Base-by-base conservation (phyloP, 1,140 invertebrate species). In the Drosophila varians region DNA sequence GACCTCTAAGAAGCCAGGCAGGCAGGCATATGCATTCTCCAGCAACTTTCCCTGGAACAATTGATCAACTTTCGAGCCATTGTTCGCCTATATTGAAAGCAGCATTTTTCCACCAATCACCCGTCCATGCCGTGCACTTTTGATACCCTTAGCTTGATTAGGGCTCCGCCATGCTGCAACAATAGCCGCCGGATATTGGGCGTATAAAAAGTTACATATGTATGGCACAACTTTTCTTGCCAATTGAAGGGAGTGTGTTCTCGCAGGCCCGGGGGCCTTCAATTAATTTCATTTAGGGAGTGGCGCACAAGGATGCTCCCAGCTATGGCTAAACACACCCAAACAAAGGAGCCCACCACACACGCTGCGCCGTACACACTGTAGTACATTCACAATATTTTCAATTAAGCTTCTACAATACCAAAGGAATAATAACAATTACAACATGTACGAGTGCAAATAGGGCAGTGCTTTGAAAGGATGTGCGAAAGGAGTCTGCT, bases 371-470 rank as follows among this genome's bases (percentile, higher is more conserved):
- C 48, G 71, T 34, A 62, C 56, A 70, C 36, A 56, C 40, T 12
- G 48, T 31, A 28, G 45, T 53, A 57, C 70, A 75, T 56, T 80
- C 74, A 79, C 72, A 87, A 84, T 87, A 84, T 87, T 87, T 87
- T 87, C 80, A 84, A 84, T 84, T 84, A 84, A 84, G 80, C 76
- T 80, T 55, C 73, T 80, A 78, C 80, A 74, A 80, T 87, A 74
- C 80, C 82, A 65, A 61, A 61, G 75, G 82, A 84, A 84, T 80
- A 84, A 86, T 80, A 84, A 84, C 82, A 84, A 87, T 84, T 86
- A 74, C 80, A 84, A 61, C 51, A 77, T 57, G 57, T 40, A 56
- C 34, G 21, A 46, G 58, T 36, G 54, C 36, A 55, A 57, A 51
- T 69, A 28, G 14, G 40, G 61, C 38, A 53, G 49, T 43, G 66